Conservation (phyloP, 2,888 invertebrate species). For the Dasypogon diadema region DNA sequence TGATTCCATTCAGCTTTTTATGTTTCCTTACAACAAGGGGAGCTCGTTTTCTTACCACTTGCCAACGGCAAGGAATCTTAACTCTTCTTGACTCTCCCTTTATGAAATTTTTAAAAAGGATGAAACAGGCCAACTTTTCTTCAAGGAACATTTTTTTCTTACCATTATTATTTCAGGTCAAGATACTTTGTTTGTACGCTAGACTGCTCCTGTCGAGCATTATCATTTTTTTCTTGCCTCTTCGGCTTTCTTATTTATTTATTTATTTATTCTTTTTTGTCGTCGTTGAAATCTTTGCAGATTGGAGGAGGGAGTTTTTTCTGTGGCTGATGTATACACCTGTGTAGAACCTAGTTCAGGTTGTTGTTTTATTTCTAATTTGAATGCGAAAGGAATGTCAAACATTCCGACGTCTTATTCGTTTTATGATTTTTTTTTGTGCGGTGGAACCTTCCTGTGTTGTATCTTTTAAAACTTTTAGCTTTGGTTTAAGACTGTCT, state of each 20-base stretch:
- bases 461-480: too few relatives aligned
- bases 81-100: constrained; percentile 3
- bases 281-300: neutral
- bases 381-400: neutral
- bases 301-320: neutral
- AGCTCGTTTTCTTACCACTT: neutral
- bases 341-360: neutral
- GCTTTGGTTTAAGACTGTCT: too few relatives aligned
- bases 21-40: neutral
- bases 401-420: too few relatives aligned
- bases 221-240: constrained; percentile 5
- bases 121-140: constrained; percentile 1
- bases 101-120: constrained; percentile 29
- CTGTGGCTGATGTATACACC: neutral
- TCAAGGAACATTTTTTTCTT: neutral
- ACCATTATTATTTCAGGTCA: constrained; percentile 32
- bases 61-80: constrained; percentile 4
- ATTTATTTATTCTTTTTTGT: constrained; percentile 21
- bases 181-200: constrained; percentile 8
- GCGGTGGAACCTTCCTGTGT: too few relatives aligned
- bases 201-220: neutral
- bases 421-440: too few relatives aligned
- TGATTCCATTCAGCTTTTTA: neutral
- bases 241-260: neutral
- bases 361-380: neutral